Conservation (phyloP, 2,888 invertebrate species). For the Sminthurides aquaticus region DNA sequence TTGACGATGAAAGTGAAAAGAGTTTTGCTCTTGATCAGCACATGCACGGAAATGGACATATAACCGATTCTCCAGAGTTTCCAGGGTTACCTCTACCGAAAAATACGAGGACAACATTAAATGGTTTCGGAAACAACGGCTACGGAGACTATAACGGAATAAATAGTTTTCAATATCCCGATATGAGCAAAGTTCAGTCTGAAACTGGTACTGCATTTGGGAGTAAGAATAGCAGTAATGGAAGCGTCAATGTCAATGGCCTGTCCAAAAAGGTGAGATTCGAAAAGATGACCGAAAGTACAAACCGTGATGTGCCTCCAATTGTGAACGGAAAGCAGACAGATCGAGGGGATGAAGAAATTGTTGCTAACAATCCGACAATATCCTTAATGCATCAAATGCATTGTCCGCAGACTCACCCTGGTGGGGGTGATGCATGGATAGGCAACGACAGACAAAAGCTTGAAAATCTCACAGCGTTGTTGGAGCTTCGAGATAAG, state of each 20-base stretch:
- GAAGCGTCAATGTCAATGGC: background rate
- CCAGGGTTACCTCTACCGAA: background rate
- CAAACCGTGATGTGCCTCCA: too few species aligned
- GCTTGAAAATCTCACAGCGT: constrained; percentile 28
- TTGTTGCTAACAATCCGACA: constrained; percentile 29
- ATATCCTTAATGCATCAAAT: constrained; percentile 35
- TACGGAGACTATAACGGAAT: background rate
- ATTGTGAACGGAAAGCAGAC: constrained; percentile 20
- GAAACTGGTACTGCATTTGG: background rate
- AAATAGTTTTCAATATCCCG: background rate
- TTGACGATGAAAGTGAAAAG: constrained; percentile 25
- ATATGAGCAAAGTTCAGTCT: background rate
- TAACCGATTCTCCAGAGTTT: background rate
- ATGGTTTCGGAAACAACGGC: background rate
- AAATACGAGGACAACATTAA: background rate
- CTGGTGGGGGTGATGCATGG: constrained; percentile 24
- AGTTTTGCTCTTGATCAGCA: background rate
- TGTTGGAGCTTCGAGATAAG: constrained; percentile 31
- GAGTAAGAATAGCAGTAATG: background rate
- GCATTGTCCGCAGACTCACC: constrained; percentile 37
- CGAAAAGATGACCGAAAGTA: background rate
- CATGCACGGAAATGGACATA: background rate
- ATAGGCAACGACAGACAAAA: constrained; percentile 14
- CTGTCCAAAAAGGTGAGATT: constrained; percentile 1
- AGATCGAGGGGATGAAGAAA: background rate